Conservation (phyloP, 1,140 invertebrate species). For the Phocides pigmalion region DNA sequence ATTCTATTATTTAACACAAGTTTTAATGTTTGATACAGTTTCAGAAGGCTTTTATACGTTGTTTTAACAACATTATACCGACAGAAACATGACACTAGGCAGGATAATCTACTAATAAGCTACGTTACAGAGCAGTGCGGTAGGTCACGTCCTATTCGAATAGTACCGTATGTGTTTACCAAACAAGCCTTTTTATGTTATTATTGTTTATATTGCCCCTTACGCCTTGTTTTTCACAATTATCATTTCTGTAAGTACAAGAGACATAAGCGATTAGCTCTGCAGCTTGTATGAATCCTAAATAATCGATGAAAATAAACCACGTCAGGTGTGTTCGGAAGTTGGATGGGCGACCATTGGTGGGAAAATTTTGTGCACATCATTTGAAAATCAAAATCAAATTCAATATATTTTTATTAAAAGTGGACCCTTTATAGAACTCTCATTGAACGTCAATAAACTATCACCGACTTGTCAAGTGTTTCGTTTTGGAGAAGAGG, state of each 20-base stretch:
- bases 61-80: conserved; percentile 24
- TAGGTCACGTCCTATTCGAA: conserved; percentile 25
- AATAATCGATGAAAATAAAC: no score
- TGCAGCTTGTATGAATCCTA: no score
- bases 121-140: conserved; percentile 23
- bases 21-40: conserved; percentile 1
- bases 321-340: no score
- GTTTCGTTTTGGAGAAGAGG: no score
- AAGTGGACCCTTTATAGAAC: no score
- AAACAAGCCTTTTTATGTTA: conserved; percentile 23
- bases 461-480: no score
- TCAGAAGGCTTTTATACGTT: conserved; percentile 6
- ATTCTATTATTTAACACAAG: not conserved
- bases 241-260: not conserved
- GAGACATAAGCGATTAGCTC: no score
- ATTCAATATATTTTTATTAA: no score
- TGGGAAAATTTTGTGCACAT: no score
- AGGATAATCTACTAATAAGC: conserved; percentile 32
- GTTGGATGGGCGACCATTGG: no score
- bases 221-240: not conserved
- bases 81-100: conserved; percentile 30
- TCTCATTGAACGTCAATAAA: no score
- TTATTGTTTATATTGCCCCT: not conserved
- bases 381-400: no score
- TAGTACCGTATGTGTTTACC: conserved; percentile 13